phyloP scores from a whole-genome alignment of 2,113 vertebrate genomes.

The Anas platyrhynchos region DNA sequence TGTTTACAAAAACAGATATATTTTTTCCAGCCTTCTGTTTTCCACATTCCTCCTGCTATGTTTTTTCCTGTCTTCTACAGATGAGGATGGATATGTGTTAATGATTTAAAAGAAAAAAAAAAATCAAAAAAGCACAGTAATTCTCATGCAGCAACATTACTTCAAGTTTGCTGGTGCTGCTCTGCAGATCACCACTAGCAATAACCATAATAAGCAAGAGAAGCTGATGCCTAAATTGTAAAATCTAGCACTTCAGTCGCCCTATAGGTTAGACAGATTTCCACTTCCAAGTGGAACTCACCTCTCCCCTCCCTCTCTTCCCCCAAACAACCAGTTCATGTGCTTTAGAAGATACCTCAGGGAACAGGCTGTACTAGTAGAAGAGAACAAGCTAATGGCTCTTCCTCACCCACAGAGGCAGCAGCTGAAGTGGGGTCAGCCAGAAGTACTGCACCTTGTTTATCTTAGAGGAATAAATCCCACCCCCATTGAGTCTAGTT shows the following conservation, averaged over 20 bases:
- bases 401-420: neutral
- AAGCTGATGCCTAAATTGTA: neutral
- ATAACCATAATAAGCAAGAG: neutral
- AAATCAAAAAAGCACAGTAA: neutral
- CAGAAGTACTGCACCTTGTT: neutral
- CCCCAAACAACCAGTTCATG: neutral
- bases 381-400: neutral
- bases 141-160: neutral
- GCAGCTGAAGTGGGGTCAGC: neutral
- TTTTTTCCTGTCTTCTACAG: neutral
- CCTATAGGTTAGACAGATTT: neutral
- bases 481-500: neutral
- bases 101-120: neutral
- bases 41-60: no score
- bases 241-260: neutral
- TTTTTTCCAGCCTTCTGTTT: neutral
- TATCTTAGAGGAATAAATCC: neutral
- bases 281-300: neutral
- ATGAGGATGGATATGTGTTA: neutral
- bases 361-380: neutral
- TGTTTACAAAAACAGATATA: neutral
- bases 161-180: neutral
- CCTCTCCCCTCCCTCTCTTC: neutral
- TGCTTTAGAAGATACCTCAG: neutral
- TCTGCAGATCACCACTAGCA: neutral